Conservation (phyloP, 23 tunicate species). For the Ciona savignyi region DNA sequence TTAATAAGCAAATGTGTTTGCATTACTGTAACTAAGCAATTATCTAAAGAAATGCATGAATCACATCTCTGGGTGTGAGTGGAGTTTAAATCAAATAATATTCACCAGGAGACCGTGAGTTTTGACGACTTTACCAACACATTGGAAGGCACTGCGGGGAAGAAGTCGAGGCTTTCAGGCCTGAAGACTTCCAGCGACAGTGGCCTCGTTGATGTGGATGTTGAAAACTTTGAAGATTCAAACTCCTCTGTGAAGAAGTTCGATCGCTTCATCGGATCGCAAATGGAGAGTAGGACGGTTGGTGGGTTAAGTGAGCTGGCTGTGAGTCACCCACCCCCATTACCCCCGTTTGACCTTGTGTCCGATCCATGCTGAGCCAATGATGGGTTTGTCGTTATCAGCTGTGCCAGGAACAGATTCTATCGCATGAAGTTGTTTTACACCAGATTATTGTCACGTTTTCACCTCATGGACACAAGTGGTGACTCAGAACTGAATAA, state of each 20-base stretch:
- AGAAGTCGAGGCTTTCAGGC: background rate
- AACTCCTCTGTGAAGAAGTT: slow-evolving; percentile 53
- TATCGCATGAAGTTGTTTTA: too few relatives aligned
- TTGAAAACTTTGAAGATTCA: slow-evolving; percentile 76
- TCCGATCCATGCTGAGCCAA: slow-evolving; percentile 53
- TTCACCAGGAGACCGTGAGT: slow-evolving; percentile 54
- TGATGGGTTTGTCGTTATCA: too few relatives aligned
- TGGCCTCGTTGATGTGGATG: slow-evolving; percentile 22
- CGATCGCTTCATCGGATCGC: slow-evolving; percentile 52
- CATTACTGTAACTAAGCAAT: too few relatives aligned
- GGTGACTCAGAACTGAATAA: too few relatives aligned
- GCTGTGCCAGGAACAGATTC: too few relatives aligned
- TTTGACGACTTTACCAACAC: slow-evolving; percentile 51
- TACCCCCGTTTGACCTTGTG: slow-evolving; percentile 81
- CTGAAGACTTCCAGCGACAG: background rate
- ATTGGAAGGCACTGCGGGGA: slow-evolving; percentile 16
- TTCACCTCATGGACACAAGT: too few relatives aligned
- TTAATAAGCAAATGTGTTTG: too few relatives aligned
- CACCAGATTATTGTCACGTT: too few relatives aligned
- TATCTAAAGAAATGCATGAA: too few relatives aligned
- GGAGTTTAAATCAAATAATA: too few relatives aligned
- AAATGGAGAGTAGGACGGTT: slow-evolving; percentile 41
- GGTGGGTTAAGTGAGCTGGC: slow-evolving; percentile 75
- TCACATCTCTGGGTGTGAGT: too few relatives aligned
- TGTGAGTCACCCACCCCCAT: slow-evolving; percentile 75